Evolutionary conservation across 2,113 vertebrate species (phyloP).

Genomic region (Phalacrocorax brasilianus): DNA sequence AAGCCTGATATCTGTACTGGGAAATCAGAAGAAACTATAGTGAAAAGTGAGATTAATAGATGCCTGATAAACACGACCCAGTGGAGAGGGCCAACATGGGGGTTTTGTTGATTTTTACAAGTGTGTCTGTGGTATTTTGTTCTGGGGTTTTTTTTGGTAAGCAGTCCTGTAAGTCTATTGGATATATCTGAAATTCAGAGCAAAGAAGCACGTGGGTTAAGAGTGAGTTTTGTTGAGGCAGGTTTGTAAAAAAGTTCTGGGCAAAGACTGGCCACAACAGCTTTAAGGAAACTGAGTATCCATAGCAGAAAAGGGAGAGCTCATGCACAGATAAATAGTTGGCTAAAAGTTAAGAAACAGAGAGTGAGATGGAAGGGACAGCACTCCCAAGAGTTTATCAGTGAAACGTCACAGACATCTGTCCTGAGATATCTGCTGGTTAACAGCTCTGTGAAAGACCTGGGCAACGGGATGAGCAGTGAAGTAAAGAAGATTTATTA

Average conservation of each 20-base stretch:
- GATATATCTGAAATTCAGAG: not conserved
- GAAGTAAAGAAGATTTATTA: not conserved
- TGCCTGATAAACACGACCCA: not conserved
- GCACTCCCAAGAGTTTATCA: not conserved
- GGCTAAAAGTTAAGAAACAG: not conserved
- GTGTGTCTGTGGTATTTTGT: not conserved
- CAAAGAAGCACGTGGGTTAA: not conserved
- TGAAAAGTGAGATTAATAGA: not conserved
- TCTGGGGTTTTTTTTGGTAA: not conserved
- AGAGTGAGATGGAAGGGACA: not conserved
- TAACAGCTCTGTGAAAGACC: not conserved
- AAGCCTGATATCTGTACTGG: not conserved
- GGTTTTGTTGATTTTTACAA: accelerated
- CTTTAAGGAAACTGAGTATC: not conserved
- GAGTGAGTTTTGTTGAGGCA: not conserved
- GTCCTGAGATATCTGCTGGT: not conserved
- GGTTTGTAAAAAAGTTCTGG: not conserved
- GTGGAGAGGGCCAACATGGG: not conserved
- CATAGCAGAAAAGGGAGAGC: not conserved
- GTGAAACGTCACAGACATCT: not conserved
- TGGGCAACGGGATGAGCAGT: not conserved
- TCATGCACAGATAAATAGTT: not conserved
- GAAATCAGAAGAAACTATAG: not conserved
- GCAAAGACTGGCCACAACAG: not conserved
- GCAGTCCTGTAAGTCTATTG: not conserved